phyloP scores from a whole-genome alignment of 23 tunicate genomes.

The Phallusia fumigata region DNA sequence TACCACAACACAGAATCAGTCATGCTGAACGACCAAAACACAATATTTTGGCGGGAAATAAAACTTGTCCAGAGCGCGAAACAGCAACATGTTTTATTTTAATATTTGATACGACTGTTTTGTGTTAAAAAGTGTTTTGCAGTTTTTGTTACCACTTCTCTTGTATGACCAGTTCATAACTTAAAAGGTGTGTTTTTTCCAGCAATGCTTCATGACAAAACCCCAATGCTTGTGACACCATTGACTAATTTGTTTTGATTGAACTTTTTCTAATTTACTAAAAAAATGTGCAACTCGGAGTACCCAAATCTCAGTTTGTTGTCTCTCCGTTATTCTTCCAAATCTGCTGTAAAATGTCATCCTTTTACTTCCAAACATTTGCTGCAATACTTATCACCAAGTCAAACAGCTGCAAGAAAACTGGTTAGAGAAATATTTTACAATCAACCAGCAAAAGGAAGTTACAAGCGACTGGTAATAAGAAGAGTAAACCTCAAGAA shows the following conservation, averaged over 20 bases:
- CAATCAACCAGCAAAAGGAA: neutral
- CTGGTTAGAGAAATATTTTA: constrained; percentile 13
- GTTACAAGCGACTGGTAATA: neutral
- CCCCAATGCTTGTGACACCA: no score
- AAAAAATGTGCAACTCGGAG: no score
- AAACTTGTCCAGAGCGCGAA: neutral
- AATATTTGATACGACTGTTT: no score
- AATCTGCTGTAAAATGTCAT: neutral
- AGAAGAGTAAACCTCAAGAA: neutral
- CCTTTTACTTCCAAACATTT: neutral
- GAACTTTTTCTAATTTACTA: no score
- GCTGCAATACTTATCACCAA: neutral
- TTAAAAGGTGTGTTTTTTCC: no score
- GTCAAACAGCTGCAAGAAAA: constrained; percentile 29
- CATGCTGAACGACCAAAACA: constrained; percentile 14
- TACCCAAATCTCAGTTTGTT: neutral
- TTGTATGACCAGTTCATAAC: no score
- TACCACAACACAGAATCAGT: neutral
- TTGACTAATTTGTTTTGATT: no score
- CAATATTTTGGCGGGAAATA: neutral
- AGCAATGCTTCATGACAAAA: no score
- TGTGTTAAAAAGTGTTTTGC: no score
- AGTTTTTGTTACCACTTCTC: no score
- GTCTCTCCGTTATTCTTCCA: neutral
- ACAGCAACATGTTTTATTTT: neutral